These are phyloP conservation scores for Barypeithes pellucidus DNA, from an alignment of 2,888 invertebrate genomes.

Conservation along the genomic window DNA sequence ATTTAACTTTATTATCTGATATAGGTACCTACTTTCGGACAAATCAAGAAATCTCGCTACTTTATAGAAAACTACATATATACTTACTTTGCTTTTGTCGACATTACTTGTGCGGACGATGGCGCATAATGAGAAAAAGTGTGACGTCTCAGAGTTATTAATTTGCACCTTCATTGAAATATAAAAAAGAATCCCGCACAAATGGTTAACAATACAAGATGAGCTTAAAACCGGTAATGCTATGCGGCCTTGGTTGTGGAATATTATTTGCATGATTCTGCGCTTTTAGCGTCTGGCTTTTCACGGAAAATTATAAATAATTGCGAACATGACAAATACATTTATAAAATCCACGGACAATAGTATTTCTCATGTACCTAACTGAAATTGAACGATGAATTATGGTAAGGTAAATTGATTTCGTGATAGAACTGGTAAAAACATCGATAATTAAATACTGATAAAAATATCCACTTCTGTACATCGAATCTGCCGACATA, in stretches of 20 bases:
- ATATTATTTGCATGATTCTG: slow-evolving; percentile 10
- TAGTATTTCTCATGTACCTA: background rate
- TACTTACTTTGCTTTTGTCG: too few species aligned
- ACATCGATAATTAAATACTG: too few species aligned
- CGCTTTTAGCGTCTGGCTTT: slow-evolving; percentile 11
- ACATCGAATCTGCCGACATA: too few species aligned
- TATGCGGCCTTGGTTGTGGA: slow-evolving; percentile 6
- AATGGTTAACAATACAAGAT: slow-evolving; percentile 5
- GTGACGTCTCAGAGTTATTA: too few species aligned
- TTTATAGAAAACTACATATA: too few species aligned
- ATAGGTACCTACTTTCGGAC: too few species aligned
- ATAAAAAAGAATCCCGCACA: background rate
- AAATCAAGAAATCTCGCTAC: too few species aligned
- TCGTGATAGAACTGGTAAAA: too few species aligned
- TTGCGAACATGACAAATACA: slow-evolving; percentile 7
- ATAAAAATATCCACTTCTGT: too few species aligned
- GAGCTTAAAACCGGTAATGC: background rate
- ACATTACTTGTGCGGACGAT: background rate
- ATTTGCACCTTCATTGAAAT: background rate
- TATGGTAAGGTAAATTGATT: background rate
- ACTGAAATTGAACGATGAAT: background rate
- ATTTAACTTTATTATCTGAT: too few species aligned
- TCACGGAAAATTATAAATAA: slow-evolving; percentile 12
- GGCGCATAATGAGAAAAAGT: too few species aligned
- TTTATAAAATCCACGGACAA: slow-evolving; percentile 5